Evolutionary conservation across 2,797 vertebrate species (phyloP), one percentile per base, ranked within the genome.

Genomic region (Sebastes cheni): DNA sequence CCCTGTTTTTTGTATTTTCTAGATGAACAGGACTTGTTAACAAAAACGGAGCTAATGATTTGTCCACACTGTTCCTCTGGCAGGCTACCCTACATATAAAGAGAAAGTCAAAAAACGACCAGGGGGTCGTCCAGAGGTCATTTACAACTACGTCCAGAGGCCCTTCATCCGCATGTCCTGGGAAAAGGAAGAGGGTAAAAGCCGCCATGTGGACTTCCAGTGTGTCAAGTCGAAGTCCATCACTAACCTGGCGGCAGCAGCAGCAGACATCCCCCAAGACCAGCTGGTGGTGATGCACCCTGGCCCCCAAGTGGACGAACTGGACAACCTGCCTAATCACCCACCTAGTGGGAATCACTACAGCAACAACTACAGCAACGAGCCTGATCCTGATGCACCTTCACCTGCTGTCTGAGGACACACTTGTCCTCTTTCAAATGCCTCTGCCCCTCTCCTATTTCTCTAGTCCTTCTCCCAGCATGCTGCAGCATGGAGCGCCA

Each of bases 121-220:
- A 0, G 98, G 98, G 0, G 98, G 98, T 34, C 94, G 98, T 54
- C 98, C 98, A 0, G 98, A 99, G 92, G 98, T 99, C 46, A 99
- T 99, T 88, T 99, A 99, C 92, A 99, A 99, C 94, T 99, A 99
- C 1, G 98, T 99, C 80, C 98, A 99, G 93, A 95, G 98, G 86
- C 98, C 98, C 0, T 99, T 99, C 89, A 99, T 99, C 93, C 96
- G 97, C 77, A 99, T 99, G 98, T 99, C 98, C 0, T 99, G 98
- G 98, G 98, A 99, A 92, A 99, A 99, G 82, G 98, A 99, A 79
- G 98, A 99, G 84, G 98, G 98, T 0, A 99, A 99, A 93, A 99
- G 98, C 67, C 96, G 97, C 25, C 98, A 99, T 0, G 98, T 99
- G 62, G 98, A 99, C 93, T 99, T 99, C 80, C 98, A 99, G 91